A percentile compares a stretch with the other conserved stretches of the same genome.
Conservation (phyloP, 2,113 vertebrate genomes). For the Castor canadensis region DNA sequence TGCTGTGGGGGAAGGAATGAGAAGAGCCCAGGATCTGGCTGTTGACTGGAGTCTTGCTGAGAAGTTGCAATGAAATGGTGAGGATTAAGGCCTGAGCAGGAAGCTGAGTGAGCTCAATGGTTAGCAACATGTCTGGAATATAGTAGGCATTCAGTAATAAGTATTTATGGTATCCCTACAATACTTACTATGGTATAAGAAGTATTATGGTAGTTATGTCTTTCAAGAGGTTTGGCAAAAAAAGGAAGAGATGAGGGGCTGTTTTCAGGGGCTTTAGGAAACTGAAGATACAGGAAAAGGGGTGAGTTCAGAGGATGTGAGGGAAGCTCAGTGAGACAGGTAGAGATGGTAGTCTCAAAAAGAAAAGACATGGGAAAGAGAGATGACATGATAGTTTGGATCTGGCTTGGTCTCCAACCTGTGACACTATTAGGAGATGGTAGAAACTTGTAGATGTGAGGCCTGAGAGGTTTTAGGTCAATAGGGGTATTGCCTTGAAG, state of each 20-base stretch:
- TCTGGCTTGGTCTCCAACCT: not conserved
- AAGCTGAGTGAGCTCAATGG: not conserved
- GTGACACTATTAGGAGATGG: not conserved
- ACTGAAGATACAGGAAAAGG: not conserved
- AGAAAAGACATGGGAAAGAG: no score
- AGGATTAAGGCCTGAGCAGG: not conserved
- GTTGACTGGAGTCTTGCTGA: not conserved
- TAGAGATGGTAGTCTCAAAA: not conserved
- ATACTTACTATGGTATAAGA: not conserved
- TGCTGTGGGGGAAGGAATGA: not conserved
- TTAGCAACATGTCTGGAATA: not conserved
- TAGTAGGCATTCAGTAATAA: not conserved
- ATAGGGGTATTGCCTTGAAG: not conserved
- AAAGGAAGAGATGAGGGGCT: not conserved
- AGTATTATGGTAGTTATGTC: not conserved
- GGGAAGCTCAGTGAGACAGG: not conserved
- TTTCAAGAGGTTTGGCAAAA: not conserved
- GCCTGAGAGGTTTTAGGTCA: not conserved
- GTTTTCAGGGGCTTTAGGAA: not conserved
- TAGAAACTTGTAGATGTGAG: not conserved
- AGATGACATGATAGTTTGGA: no score
- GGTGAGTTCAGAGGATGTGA: not conserved
- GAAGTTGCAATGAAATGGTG: not conserved
- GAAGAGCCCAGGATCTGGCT: not conserved
- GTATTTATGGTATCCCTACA: no score